Evolutionary conservation across 2,113 vertebrate genomes (phyloP).

Genomic region (Lethenteron reissneri): DNA sequence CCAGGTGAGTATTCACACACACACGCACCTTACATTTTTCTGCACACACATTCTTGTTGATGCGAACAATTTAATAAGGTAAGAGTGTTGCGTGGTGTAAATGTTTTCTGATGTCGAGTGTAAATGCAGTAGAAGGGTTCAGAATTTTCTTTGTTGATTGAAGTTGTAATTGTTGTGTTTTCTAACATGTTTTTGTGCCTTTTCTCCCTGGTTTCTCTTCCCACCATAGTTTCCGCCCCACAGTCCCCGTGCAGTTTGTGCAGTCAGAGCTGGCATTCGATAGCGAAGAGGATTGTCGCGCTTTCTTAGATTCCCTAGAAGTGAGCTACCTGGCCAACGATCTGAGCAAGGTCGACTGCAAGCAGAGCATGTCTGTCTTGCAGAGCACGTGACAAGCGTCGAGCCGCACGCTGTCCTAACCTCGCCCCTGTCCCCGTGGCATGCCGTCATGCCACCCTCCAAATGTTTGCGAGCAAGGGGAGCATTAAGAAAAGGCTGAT

Average conservation of each 20-base stretch:
- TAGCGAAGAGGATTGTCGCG: conserved; percentile 53
- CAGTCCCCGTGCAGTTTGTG: conserved; percentile 47
- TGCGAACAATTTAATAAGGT: background rate
- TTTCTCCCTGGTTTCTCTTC: background rate
- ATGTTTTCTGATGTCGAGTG: too few relatives aligned
- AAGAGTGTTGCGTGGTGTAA: background rate
- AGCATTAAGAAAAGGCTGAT: too few relatives aligned
- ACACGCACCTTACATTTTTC: background rate
- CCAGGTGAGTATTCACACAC: too few relatives aligned
- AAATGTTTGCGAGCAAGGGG: too few relatives aligned
- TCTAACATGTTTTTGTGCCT: too few relatives aligned
- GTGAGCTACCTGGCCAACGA: conserved; percentile 39
- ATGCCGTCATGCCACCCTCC: too few relatives aligned
- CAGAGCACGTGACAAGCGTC: conserved; percentile 7
- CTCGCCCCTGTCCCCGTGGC: too few relatives aligned
- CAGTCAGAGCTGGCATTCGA: conserved; percentile 55
- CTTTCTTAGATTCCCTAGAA: conserved; percentile 48
- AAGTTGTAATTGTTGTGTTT: too few relatives aligned
- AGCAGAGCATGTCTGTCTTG: conserved; percentile 45
- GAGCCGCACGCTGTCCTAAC: too few relatives aligned
- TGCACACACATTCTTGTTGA: background rate
- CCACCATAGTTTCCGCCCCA: conserved; percentile 22
- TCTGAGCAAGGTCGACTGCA: conserved; percentile 60
- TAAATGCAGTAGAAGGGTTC: too few relatives aligned
- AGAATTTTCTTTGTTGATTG: too few relatives aligned